Conservation (phyloP, 2,888 invertebrate species). For the Synanthedon formicaeformis region DNA sequence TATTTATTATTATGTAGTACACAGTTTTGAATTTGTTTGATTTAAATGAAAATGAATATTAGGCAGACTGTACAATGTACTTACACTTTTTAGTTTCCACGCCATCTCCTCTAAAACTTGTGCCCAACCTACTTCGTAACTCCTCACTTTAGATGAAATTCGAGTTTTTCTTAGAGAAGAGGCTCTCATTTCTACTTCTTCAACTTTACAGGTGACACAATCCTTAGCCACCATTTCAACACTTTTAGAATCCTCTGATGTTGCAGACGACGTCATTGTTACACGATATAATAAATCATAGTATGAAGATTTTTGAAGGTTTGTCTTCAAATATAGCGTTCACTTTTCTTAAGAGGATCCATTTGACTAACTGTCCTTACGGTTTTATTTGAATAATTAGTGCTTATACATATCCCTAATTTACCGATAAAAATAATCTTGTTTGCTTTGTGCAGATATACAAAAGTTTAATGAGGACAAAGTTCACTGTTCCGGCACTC, state of each 20-base stretch:
- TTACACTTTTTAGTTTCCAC: conserved; percentile 40
- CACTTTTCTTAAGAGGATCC: not conserved
- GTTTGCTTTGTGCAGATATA: conserved; percentile 20
- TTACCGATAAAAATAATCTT: conserved; percentile 20
- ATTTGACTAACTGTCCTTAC: conserved; percentile 1
- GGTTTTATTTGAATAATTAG: conserved; percentile 5
- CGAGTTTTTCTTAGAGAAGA: conserved; percentile 1
- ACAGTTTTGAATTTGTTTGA: too few species aligned
- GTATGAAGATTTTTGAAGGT: too few species aligned
- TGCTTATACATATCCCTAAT: conserved; percentile 4
- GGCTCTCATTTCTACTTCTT: conserved; percentile 7
- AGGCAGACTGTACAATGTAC: conserved; percentile 13
- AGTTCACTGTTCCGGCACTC: conserved; percentile 34
- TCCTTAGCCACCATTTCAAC: conserved; percentile 17
- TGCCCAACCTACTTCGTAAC: conserved; percentile 40
- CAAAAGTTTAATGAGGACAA: conserved; percentile 37
- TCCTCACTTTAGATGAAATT: conserved; percentile 7
- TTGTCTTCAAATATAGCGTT: not conserved
- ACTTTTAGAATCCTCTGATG: conserved; percentile 18
- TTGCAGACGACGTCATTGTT: conserved; percentile 25
- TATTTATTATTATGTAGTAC: too few species aligned
- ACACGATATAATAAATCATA: conserved; percentile 4
- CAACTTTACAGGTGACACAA: conserved; percentile 7
- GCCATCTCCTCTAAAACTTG: conserved; percentile 49
- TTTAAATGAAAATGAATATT: too few species aligned